Conservation (phyloP, 2,888 invertebrate species). For the Imbricaverruca yamaguchii region DNA sequence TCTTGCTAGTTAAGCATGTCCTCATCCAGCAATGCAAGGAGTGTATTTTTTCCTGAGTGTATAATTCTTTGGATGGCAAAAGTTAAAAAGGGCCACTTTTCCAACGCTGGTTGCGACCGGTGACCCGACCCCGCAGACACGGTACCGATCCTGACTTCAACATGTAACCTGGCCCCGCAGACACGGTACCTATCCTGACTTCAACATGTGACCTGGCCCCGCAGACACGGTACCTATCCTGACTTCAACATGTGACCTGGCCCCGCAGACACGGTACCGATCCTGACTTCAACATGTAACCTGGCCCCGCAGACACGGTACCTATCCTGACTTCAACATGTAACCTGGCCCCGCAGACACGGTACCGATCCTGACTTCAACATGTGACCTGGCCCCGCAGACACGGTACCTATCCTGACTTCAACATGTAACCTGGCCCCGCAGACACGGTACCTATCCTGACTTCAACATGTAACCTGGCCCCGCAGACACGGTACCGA, state of each 20-base stretch:
- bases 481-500: conserved; percentile 80
- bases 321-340: not conserved
- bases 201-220: not conserved
- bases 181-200: not conserved
- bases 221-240: not conserved
- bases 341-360: not conserved
- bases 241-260: not conserved
- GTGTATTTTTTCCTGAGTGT: too few relatives aligned
- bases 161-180: not conserved
- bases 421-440: not conserved
- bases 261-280: too few relatives aligned
- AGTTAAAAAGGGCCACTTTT: too few relatives aligned
- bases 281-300: too few relatives aligned
- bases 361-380: not conserved
- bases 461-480: not conserved
- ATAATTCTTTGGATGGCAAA: too few relatives aligned
- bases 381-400: not conserved
- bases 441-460: not conserved
- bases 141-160: not conserved
- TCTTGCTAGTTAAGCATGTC: too few relatives aligned
- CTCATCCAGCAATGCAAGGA: too few relatives aligned
- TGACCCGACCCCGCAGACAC: too few relatives aligned
- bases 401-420: not conserved
- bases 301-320: not conserved
- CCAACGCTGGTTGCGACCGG: conserved; percentile 22